Evolutionary conservation across 2,113 vertebrate species (phyloP), one percentile per base, ranked within the genome.

Genomic region (Pipa parva): DNA sequence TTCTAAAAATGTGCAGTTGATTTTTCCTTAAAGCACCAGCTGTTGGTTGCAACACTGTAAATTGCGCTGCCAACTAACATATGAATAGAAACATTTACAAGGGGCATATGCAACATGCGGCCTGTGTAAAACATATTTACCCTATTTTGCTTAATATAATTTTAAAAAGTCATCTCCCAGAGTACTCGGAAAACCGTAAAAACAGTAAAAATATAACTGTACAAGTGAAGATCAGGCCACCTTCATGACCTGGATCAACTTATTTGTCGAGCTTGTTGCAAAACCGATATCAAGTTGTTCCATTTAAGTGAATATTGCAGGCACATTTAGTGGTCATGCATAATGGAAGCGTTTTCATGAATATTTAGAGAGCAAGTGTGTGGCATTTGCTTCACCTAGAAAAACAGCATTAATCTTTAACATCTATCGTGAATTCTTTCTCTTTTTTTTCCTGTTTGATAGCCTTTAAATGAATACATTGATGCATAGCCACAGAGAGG

Each of bases 301-400:
- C 58, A 45, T 28, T 45, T 68, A 51, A 68, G 56, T 39, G 58
- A 69, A 69, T 61, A 48, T 69, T 61, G 66, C 66, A 61, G 27
- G 45, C 48, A 54, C 66, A 54, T 69, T 61, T 69, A 69, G 54
- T 69, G 58, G 49, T 51, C 57, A 69, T 69, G 58, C 57, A 69
- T 69, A 52, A 69, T 69, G 66, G 28, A 69, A 24, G n/a, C 52
- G 8, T 24, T 22, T 9, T 31, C 66, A 69, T 61, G 66, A 69
- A 69, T 69, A 69, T 69, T 69, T 69, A 69, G 57, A 27, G 24
- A 60, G 66, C 2, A 42, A 54, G 57, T 54, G 66, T 31, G 48
- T 60, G 56, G 46, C 25, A 45, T 61, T 54, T 61, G 57, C 66
- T 61, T 69, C 58, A 52, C 66, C 48, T 69, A 69, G 33, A 28